Percentiles rank a stretch among this genome's conserved stretches.
phyloP scores from a whole-genome alignment of 2,888 invertebrate species.

The Polymixis lichenea region DNA sequence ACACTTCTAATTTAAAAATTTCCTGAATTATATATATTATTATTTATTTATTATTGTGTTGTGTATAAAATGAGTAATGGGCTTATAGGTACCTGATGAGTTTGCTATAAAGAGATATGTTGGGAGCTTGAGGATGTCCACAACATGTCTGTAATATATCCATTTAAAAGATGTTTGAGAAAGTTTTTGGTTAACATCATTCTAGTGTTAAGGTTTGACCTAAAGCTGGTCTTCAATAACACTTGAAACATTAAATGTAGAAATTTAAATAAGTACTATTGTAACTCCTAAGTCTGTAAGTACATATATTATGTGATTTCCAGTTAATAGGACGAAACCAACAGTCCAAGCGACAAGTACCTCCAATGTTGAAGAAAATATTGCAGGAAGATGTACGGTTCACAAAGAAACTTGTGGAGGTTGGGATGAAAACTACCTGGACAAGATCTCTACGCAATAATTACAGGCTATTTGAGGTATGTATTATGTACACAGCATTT shows the following conservation, averaged over 20 bases:
- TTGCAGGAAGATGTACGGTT: constrained; percentile 87
- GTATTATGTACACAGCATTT: background rate
- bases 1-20: background rate
- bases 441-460: constrained; percentile 89
- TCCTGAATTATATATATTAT: too few relatives aligned
- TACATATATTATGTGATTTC: constrained; percentile 12
- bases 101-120: background rate
- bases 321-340: constrained; percentile 33
- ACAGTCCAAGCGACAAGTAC: constrained; percentile 81
- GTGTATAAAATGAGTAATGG: background rate
- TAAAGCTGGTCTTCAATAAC: background rate
- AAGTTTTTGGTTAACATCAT: background rate
- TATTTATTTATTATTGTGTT: too few relatives aligned
- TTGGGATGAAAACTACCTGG: constrained; percentile 85
- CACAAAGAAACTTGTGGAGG: constrained; percentile 88
- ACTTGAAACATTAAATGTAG: too few relatives aligned
- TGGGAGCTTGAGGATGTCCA: background rate
- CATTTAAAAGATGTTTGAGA: background rate
- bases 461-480: constrained; percentile 90
- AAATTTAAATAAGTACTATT: background rate
- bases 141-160: too few relatives aligned
- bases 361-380: constrained; percentile 86
- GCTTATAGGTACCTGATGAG: background rate
- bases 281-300: background rate
- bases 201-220: background rate